Evolutionary conservation across 2,797 vertebrate species (phyloP), one percentile per base, ranked within the genome.

Genomic region (Semaprochilodus insignis): DNA sequence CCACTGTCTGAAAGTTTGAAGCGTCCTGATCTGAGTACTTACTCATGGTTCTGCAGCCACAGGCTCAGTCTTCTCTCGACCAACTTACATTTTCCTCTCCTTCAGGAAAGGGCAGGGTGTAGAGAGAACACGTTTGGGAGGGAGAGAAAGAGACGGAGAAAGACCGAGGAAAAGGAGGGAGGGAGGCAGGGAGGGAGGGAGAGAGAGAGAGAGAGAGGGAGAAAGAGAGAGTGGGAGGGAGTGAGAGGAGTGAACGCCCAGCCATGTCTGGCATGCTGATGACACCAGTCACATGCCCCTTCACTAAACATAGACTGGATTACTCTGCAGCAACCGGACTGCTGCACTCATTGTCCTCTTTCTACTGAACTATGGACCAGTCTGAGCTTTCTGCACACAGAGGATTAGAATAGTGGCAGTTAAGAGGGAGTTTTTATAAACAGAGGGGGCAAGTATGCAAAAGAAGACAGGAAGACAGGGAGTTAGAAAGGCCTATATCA

Each of bases 31-130:
- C 54, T 21, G 23, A 23, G 75, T 95, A 96, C 92, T 93, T 92
- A 95, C 90, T 94, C 95, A 96, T 96, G 91, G 87, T 93, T 92
- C 88, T 51, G 81, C 83, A 77, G 91, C 87, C 91, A 91, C 79
- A 72, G 91, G 89, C 88, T 78, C 84, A 85, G 85, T 83, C 63
- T 83, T 83, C 85, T 76, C 77, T 78, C 83, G 84, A 89, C 86
- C 88, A 88, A 87, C 86, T 92, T 90, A 93, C 94, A 94, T 93
- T 92, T 93, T 93, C 91, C 88, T 87, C 90, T 81, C 75, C 83
- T 85, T 78, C 40, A 85, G 83, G 90, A 34, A 76, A 88, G 76
- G 84, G 84, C 86, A 88, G 89, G 83, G 88, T 86, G 82, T 25
- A 60, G 55, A 83, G 16, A 72, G 76, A 86, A 80, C 72, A 66